Base-by-base conservation (phyloP, 2,797 vertebrate species). In the Ataeniobius toweri region DNA sequence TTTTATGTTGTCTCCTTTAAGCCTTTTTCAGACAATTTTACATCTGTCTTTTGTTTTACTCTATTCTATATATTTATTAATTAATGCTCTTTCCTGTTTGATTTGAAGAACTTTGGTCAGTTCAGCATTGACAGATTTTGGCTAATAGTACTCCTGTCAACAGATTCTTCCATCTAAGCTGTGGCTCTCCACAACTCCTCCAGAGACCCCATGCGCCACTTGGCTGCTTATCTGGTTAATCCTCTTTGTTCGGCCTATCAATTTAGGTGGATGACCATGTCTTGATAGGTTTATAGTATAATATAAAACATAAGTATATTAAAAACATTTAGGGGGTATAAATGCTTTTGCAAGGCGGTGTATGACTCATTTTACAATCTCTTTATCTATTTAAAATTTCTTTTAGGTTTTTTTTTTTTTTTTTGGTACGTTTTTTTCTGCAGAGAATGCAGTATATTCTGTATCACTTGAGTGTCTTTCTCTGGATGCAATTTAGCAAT, bases 401-500 rank as follows among this genome's bases (percentile, higher is more conserved):
- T 65, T 67, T 39, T 24, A 39, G 36, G 63, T n/a, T n/a, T 41
- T 67, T 22, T 41, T 9, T 22, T 67, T 12, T 39, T 67, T 67
- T 39, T 59, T 70, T 41, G 24, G 12, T 46, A 0, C 0, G 36
- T 44, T 55, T 31, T 31, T 61, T 71, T 76, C 72, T 78, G 44
- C 46, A 50, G 71, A 80, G 69, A 72, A 56, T 28, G 48, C 24
- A 39, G 48, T 26, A 36, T 41, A 63, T 77, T 72, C 69, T 67
- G 48, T 73, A 74, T 74, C 72, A 61, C 44, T 36, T 48, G 55
- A 48, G 48, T 71, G 31, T 12, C 39, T 28, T 51, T 51, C 58
- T 12, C 74, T 83, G 58, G 39, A 77, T 63, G 78, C 41, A 70
- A 39, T 68, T 78, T 16, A 41, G 8, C 63, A 55, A 55, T 3